Conservation (phyloP, 2,888 invertebrate genomes). For the Celastrina argiolus region DNA sequence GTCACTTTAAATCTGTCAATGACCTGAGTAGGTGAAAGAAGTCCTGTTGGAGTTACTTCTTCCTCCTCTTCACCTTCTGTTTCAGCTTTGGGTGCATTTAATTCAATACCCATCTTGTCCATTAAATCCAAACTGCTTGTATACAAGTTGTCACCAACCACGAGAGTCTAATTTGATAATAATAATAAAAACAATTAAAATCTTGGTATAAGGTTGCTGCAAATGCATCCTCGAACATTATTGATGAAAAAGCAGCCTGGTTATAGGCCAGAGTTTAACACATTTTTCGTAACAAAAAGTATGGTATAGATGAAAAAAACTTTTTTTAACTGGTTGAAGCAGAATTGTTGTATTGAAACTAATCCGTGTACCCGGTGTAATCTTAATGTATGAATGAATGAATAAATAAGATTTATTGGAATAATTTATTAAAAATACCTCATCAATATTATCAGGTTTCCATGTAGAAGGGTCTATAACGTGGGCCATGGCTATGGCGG, state of each 20-base stretch:
- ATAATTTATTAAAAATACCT: constrained; percentile 46
- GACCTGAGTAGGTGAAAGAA: constrained; percentile 60
- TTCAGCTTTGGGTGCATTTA: constrained; percentile 42
- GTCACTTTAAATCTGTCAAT: constrained; percentile 56
- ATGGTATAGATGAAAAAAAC: too few species aligned
- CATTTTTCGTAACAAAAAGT: too few species aligned
- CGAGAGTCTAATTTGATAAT: constrained; percentile 25
- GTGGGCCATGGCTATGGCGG: constrained; percentile 61
- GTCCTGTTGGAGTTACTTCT: constrained; percentile 38
- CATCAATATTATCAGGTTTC: constrained; percentile 58
- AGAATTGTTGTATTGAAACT: too few species aligned
- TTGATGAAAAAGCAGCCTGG: too few species aligned
- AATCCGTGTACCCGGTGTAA: too few species aligned
- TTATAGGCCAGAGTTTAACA: too few species aligned
- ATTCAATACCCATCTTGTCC: constrained; percentile 56
- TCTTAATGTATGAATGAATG: too few species aligned
- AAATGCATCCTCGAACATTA: too few species aligned
- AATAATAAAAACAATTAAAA: too few species aligned
- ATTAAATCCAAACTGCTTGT: constrained; percentile 61
- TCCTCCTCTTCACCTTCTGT: constrained; percentile 51
- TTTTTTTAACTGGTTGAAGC: too few species aligned
- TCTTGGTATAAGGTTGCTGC: too few species aligned
- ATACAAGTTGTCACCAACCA: constrained; percentile 60
- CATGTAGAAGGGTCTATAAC: constrained; percentile 52
- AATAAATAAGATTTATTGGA: not conserved